These are phyloP conservation scores for Chironomus tentans DNA, from an alignment of 2,888 invertebrate species.

Conservation along the genomic window DNA sequence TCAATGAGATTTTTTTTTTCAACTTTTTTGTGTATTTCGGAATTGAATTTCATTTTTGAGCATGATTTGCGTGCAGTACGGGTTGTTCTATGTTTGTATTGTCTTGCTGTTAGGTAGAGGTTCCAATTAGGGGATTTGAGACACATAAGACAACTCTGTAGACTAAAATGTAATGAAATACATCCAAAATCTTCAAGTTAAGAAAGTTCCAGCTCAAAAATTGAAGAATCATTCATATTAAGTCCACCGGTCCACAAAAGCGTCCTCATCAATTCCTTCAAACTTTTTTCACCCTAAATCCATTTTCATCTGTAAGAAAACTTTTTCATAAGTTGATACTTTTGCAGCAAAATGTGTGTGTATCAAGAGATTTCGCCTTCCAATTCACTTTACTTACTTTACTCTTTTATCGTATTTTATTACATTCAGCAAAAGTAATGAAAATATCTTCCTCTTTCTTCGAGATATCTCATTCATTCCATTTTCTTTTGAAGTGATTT, in stretches of 20 bases:
- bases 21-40: not conserved
- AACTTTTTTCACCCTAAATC: not conserved
- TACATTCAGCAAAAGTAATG: not conserved
- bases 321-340: not conserved
- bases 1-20: not conserved
- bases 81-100: not conserved
- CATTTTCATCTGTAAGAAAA: not conserved
- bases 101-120: not conserved
- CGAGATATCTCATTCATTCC: not conserved
- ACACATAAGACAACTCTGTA: no score
- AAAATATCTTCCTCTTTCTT: not conserved
- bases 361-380: not conserved
- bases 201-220: no score
- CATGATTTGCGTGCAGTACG: no score
- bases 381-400: not conserved
- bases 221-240: no score
- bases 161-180: no score
- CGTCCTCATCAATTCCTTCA: not conserved
- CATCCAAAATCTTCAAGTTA: no score
- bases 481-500: conserved; percentile 4
- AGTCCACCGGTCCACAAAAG: not conserved
- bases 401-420: conserved; percentile 2
- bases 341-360: not conserved
- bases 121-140: no score
- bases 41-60: not conserved